Evolutionary conservation across 2,797 vertebrate genomes (phyloP), one percentile per base, ranked within the genome.

Genomic region (Huso huso): DNA sequence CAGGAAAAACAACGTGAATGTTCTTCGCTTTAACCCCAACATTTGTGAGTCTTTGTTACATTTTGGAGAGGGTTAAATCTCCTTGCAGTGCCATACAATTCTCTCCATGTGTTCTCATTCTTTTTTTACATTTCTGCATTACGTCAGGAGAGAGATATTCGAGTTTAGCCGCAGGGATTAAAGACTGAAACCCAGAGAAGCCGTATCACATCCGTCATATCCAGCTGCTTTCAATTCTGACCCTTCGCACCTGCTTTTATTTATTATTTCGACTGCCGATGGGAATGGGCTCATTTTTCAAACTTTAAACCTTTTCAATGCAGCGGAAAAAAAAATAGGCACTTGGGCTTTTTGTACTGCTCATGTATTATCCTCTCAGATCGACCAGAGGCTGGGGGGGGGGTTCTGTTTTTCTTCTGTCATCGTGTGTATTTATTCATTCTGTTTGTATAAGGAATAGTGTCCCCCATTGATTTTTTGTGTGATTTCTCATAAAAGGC

Each of bases 181-280:
- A 81, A 87, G 79, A 75, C 72, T 68, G 74, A 81, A 82, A 81
- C 74, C 82, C 71, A 66, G 82, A 81, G 80, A 85, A 88, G 82
- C 74, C 76, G 59, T 80, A 83, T 76, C 81, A 75, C 76, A 83
- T 87, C 82, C 73, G 66, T 83, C 71, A 60, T 68, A 83, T 84
- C 79, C 87, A 88, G 86, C 87, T 89, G 84, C 78, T 82, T 82
- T 76, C 70, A 72, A 82, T 84, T 80, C 81, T 52, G 72, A 70
- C 72, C 77, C 81, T 81, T 81, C 81, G 83, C 91, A 93, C 91
- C 93, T 93, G 92, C 86, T 87, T 86, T 73, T 72, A 86, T 87
- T 89, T 89, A 86, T 90, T 89, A 86, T 81, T 82, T 76, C 76
- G 63, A 68, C 71, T 64, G 66, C 73, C 73, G 76, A 86, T 80